These are phyloP conservation scores for Argynnis bischoffii DNA, from an alignment of 2,888 invertebrate genomes.

Conservation along the genomic window DNA sequence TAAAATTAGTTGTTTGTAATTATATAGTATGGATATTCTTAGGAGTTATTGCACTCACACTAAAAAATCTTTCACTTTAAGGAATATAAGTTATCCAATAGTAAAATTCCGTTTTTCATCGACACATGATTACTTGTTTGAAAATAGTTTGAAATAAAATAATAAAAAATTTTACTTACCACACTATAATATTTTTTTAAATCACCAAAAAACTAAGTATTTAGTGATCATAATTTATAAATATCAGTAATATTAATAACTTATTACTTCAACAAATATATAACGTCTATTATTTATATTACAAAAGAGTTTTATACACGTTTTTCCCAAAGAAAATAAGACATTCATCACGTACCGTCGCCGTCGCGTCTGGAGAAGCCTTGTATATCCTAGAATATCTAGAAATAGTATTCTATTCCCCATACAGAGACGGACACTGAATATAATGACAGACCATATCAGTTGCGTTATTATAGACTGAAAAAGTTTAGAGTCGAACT, in stretches of 20 bases:
- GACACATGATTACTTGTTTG: too few species aligned
- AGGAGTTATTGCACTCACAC: too few species aligned
- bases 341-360: slow-evolving; percentile 35
- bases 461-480: slow-evolving; percentile 46
- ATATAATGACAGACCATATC: slow-evolving; percentile 70
- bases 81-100: too few species aligned
- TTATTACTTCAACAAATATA: background rate
- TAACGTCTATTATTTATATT: background rate
- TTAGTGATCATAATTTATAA: too few species aligned
- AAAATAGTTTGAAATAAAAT: too few species aligned
- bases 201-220: too few species aligned
- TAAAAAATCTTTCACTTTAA: too few species aligned
- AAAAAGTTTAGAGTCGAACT: slow-evolving; percentile 44
- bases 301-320: slow-evolving; percentile 7
- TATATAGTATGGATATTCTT: too few species aligned
- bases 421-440: slow-evolving; percentile 51
- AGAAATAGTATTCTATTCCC: slow-evolving; percentile 56
- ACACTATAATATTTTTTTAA: too few species aligned
- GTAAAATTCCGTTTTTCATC: too few species aligned
- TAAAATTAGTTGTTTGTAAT: too few species aligned
- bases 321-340: slow-evolving; percentile 24
- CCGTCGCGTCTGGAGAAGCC: slow-evolving; percentile 32
- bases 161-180: too few species aligned
- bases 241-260: background rate
- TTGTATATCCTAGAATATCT: slow-evolving; percentile 37